Conservation (phyloP, 2,888 invertebrate species). For the Norana najaformis region DNA sequence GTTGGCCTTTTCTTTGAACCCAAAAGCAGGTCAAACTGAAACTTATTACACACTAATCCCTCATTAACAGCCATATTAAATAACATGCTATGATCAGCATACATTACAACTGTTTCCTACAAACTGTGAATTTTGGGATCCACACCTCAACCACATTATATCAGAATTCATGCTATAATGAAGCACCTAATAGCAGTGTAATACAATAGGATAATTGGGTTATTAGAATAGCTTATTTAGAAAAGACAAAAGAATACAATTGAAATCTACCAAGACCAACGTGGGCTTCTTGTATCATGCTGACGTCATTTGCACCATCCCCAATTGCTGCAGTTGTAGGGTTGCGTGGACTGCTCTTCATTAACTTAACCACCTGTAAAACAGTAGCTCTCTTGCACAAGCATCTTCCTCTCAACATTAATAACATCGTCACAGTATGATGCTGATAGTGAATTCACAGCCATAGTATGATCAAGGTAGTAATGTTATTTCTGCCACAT, state of each 20-base stretch:
- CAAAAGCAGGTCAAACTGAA: too few species aligned
- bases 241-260: too few species aligned
- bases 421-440: neutral
- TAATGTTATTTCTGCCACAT: neutral
- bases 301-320: constrained; percentile 96
- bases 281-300: constrained; percentile 96
- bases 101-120: neutral
- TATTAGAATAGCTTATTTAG: neutral
- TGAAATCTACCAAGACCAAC: constrained; percentile 82
- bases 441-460: neutral
- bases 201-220: neutral
- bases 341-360: constrained; percentile 69
- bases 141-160: neutral
- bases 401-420: neutral
- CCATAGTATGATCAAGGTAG: neutral
- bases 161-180: neutral
- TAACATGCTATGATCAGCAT: neutral
- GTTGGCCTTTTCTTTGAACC: neutral
- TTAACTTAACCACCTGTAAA: constrained; percentile 78
- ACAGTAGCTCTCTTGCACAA: neutral
- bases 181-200: neutral
- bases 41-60: too few species aligned
- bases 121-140: neutral
- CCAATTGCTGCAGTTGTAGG: constrained; percentile 91
- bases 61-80: neutral